Percentiles rank a stretch among this genome's conserved stretches.
Evolutionary conservation across 2,113 vertebrate species (phyloP).

Genomic region (Dipodomys ordii): DNA sequence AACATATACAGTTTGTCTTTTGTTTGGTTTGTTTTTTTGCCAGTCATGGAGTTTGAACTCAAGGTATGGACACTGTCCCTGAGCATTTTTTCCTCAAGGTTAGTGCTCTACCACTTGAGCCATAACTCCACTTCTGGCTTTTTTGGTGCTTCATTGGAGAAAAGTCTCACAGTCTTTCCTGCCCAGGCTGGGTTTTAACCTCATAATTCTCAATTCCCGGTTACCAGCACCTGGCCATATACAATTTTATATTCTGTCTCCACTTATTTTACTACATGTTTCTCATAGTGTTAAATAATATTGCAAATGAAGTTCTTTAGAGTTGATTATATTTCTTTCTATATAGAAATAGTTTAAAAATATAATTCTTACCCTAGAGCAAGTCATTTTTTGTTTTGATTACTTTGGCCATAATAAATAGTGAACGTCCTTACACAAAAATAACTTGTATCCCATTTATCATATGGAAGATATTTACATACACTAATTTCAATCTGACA

Average conservation of each 20-base stretch:
- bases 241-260: neutral
- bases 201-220: no score
- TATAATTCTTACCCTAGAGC: neutral
- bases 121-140: no score
- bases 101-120: no score
- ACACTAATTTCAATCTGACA: neutral
- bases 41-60: no score
- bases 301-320: conserved; percentile 7
- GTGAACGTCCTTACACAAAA: neutral
- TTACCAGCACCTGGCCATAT: no score
- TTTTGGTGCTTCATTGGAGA: no score
- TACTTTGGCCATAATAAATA: neutral
- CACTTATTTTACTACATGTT: neutral
- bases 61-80: no score
- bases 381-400: neutral
- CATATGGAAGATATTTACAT: neutral
- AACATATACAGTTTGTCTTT: no score
- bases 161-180: no score
- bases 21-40: no score
- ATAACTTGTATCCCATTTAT: neutral
- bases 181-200: no score
- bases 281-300: neutral
- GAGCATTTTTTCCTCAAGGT: no score
- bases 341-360: neutral
- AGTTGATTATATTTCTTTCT: neutral